Conservation (phyloP, 2,797 vertebrate species). For the Xyrichtys novacula region DNA sequence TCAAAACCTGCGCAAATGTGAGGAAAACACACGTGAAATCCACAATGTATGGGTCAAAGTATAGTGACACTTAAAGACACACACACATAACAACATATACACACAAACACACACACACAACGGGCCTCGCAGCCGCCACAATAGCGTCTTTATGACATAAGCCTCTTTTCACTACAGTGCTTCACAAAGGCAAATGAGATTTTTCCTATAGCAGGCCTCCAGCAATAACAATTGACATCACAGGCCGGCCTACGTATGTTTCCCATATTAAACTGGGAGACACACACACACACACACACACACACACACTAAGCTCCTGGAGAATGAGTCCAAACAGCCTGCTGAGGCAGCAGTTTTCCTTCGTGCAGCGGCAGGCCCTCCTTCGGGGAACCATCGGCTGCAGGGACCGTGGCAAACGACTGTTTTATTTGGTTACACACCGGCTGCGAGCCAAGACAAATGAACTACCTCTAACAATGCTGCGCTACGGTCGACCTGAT, state of each 20-base stretch:
- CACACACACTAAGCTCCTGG: conserved; percentile 54
- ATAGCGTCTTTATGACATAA: conserved; percentile 78
- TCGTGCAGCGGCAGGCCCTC: conserved; percentile 31
- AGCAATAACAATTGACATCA: conserved; percentile 82
- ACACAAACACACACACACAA: conserved; percentile 16
- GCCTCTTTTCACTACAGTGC: conserved; percentile 70
- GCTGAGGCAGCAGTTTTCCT: conserved; percentile 72
- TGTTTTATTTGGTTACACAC: conserved; percentile 57
- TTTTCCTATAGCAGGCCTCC: conserved; percentile 77
- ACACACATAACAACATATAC: conserved; percentile 17
- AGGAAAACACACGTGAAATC: conserved; percentile 60
- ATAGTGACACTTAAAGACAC: conserved; percentile 44
- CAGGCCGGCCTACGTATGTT: conserved; percentile 67
- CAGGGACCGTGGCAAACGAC: conserved; percentile 43
- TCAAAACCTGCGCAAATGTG: conserved; percentile 50
- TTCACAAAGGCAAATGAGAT: conserved; percentile 74
- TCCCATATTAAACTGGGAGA: conserved; percentile 71
- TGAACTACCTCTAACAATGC: conserved; percentile 36
- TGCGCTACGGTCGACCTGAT: neutral
- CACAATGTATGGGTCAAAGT: conserved; percentile 36
- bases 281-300: too few species aligned
- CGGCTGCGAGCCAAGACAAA: conserved; percentile 43
- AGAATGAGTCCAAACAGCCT: conserved; percentile 65
- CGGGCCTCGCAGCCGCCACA: conserved; percentile 53
- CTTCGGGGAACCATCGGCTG: conserved; percentile 25